Evolutionary conservation across 2,888 invertebrate species (phyloP).

Genomic region (Dermolepida albohirtum): DNA sequence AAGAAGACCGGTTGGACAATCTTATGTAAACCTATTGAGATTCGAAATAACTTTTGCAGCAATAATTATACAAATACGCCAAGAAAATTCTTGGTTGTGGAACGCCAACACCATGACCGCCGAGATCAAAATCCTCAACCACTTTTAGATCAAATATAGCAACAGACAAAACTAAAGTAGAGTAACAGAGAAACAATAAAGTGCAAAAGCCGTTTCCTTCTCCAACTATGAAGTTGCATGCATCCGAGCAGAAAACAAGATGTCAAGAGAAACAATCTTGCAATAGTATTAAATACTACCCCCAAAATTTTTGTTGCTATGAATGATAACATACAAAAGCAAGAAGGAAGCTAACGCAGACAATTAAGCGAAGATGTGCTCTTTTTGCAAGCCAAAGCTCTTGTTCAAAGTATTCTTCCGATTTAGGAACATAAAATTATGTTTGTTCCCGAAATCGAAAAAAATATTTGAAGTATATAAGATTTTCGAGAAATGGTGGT

Average conservation of each 20-base stretch:
- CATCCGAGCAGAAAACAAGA: slow-evolving; percentile 19
- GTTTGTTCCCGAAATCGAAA: too few species aligned
- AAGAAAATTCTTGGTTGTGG: slow-evolving; percentile 40
- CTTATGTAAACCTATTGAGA: slow-evolving; percentile 18
- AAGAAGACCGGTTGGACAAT: slow-evolving; percentile 22
- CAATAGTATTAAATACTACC: neutral
- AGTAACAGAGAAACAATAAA: slow-evolving; percentile 2
- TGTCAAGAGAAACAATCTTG: slow-evolving; percentile 13
- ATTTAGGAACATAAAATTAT: too few species aligned
- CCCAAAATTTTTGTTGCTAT: neutral
- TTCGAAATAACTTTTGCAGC: slow-evolving; percentile 35
- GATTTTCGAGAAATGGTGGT: too few species aligned
- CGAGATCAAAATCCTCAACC: slow-evolving; percentile 34
- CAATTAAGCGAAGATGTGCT: too few species aligned
- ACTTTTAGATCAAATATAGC: neutral
- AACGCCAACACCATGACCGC: slow-evolving; percentile 23
- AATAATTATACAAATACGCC: slow-evolving; percentile 41
- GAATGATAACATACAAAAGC: slow-evolving; percentile 10
- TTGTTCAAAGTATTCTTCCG: too few species aligned
- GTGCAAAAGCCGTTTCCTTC: slow-evolving; percentile 8
- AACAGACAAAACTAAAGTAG: slow-evolving; percentile 5
- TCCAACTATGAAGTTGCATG: slow-evolving; percentile 23
- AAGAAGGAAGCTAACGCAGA: too few species aligned
- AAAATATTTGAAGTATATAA: too few species aligned
- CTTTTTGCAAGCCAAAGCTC: too few species aligned